phyloP scores from a whole-genome alignment of 92 coral and sea anemone genomes.

The Palythoa caribaeorum region DNA sequence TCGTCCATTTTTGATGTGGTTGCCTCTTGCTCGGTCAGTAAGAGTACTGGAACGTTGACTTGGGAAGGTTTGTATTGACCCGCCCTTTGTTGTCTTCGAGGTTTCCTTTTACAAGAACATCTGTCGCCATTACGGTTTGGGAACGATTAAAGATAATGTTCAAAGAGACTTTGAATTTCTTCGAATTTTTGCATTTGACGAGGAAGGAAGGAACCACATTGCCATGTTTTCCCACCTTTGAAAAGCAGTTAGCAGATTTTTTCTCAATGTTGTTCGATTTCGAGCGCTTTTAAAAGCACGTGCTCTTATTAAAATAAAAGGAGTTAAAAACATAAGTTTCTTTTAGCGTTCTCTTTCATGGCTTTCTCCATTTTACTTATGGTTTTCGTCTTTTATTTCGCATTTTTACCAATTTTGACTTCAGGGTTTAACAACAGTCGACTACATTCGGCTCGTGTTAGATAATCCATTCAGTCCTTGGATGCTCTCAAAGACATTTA shows the following conservation, averaged over 20 bases:
- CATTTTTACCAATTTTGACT: not conserved
- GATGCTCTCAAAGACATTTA: slow-evolving; percentile 15
- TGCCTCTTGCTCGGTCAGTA: slow-evolving; percentile 20
- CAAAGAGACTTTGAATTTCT: slow-evolving; percentile 1
- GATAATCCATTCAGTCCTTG: slow-evolving; percentile 6
- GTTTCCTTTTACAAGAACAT: slow-evolving; percentile 31
- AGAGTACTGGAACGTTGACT: slow-evolving; percentile 1
- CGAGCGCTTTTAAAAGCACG: slow-evolving; percentile 10
- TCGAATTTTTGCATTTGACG: not conserved
- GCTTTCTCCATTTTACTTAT: slow-evolving; percentile 19
- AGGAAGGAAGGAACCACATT: not conserved
- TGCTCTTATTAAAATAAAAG: slow-evolving; percentile 16
- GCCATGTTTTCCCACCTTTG: slow-evolving; percentile 5
- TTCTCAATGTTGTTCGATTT: not conserved
- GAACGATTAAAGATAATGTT: not conserved
- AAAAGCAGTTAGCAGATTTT: not conserved
- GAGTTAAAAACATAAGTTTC: not conserved
- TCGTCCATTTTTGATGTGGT: slow-evolving; percentile 53
- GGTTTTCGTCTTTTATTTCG: not conserved
- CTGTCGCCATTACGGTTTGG: slow-evolving; percentile 22
- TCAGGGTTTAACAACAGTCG: not conserved
- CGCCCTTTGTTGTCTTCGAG: slow-evolving; percentile 32
- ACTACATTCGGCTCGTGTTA: not conserved
- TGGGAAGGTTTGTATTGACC: slow-evolving; percentile 7
- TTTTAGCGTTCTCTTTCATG: slow-evolving; percentile 21